Percentiles rank a stretch among this genome's conserved stretches.
phyloP scores from a whole-genome alignment of 64 coral and sea anemone genomes.

The Pocillopora verrucosa region DNA sequence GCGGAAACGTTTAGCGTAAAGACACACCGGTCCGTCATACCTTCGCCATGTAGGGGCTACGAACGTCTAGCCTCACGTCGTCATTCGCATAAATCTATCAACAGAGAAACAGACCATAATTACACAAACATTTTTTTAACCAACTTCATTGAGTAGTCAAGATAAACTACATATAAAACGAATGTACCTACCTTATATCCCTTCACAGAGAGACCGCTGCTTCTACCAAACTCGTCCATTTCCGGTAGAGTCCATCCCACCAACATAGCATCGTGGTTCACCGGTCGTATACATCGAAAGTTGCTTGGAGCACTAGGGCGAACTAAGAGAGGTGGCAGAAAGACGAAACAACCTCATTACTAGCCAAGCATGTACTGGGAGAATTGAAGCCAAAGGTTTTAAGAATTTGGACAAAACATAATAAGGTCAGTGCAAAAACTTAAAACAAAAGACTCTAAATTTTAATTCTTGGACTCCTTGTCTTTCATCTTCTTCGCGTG shows the following conservation, averaged over 20 bases:
- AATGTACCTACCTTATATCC: slow-evolving; percentile 77
- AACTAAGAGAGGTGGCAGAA: slow-evolving; percentile 1
- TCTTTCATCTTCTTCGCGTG: too few species aligned
- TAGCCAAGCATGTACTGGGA: background rate
- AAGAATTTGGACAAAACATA: too few species aligned
- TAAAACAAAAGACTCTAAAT: too few species aligned
- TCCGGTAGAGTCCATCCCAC: slow-evolving; percentile 87
- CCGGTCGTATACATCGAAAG: slow-evolving; percentile 78
- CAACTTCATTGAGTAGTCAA: too few species aligned
- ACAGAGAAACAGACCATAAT: background rate
- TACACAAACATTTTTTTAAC: background rate
- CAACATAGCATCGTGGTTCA: slow-evolving; percentile 89
- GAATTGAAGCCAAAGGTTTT: too few species aligned
- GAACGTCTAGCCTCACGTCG: slow-evolving; percentile 73
- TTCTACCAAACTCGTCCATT: slow-evolving; percentile 92
- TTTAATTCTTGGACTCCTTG: too few species aligned
- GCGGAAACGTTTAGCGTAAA: too few species aligned
- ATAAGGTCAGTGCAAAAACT: too few species aligned
- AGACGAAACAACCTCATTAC: background rate
- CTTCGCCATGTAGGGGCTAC: slow-evolving; percentile 96
- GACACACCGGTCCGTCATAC: slow-evolving; percentile 13
- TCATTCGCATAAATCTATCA: slow-evolving; percentile 71
- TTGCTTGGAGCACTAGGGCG: slow-evolving; percentile 53
- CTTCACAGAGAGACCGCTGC: slow-evolving; percentile 69
- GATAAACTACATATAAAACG: background rate